Conservation (phyloP, 2,797 vertebrate genomes). For the Ctenopoma kingsleyae region DNA sequence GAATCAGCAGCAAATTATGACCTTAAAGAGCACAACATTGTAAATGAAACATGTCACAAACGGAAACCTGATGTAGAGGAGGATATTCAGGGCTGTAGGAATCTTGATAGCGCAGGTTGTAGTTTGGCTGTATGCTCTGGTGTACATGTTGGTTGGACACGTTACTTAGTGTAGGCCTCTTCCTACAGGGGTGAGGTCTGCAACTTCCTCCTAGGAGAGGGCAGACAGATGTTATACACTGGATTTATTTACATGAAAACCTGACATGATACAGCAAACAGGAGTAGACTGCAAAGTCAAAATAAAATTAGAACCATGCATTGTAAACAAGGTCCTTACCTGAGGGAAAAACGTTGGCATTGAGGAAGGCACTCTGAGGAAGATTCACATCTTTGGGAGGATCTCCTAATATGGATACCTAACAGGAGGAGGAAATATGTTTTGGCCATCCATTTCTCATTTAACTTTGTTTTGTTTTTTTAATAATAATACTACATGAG, state of each 20-base stretch:
- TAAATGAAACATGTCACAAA: too few species aligned
- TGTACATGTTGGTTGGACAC: slow-evolving; percentile 78
- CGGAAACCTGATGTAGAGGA: slow-evolving; percentile 80
- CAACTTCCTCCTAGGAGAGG: slow-evolving; percentile 68
- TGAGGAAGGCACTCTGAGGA: slow-evolving; percentile 87
- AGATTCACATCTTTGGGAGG: slow-evolving; percentile 88
- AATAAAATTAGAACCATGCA: not conserved
- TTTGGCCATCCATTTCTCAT: not conserved
- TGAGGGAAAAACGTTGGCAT: slow-evolving; percentile 82
- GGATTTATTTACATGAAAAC: not conserved
- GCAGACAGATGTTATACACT: not conserved
- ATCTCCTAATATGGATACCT: slow-evolving; percentile 90
- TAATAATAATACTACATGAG: not conserved
- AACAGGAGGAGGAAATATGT: not conserved
- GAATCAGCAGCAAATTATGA: not conserved
- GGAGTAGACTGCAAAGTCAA: not conserved
- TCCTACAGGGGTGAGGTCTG: slow-evolving; percentile 86
- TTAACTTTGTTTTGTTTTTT: too few species aligned
- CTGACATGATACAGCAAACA: not conserved
- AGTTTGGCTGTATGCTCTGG: slow-evolving; percentile 75
- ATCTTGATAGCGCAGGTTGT: slow-evolving; percentile 85
- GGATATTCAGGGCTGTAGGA: slow-evolving; percentile 86
- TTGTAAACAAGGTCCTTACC: slow-evolving; percentile 58
- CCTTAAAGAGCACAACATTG: not conserved
- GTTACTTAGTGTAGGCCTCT: slow-evolving; percentile 83